phyloP scores from a whole-genome alignment of 2,113 vertebrate genomes.

The Gracilinanus agilis region DNA sequence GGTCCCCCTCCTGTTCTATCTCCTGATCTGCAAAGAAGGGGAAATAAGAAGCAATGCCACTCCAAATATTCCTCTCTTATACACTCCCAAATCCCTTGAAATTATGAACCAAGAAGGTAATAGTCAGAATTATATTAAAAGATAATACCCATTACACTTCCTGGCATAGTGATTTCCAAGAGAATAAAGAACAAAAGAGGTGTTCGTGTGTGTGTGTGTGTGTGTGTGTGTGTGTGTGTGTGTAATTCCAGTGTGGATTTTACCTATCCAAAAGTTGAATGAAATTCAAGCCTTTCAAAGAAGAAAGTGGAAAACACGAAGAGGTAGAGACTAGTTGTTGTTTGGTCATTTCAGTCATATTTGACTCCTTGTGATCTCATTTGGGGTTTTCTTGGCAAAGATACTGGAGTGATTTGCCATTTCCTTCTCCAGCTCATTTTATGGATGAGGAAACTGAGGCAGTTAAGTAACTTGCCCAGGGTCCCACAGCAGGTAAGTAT shows the following conservation, averaged over 20 bases:
- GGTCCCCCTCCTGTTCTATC: not conserved
- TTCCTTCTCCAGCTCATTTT: too few relatives aligned
- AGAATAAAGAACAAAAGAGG: not conserved
- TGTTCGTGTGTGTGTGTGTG: not conserved
- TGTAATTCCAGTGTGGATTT: not conserved
- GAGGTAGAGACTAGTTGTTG: not conserved
- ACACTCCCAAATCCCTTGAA: not conserved
- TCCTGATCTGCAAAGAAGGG: not conserved
- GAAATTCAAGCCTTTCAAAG: slow-evolving; percentile 11
- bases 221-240: too few relatives aligned
- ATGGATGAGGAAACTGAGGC: too few relatives aligned
- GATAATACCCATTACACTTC: not conserved
- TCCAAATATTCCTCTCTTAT: not conserved
- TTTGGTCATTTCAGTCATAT: not conserved
- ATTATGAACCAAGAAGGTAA: not conserved
- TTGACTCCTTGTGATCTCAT: too few relatives aligned
- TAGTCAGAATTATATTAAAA: not conserved
- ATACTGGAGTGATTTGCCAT: too few relatives aligned
- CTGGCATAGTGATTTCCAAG: not conserved
- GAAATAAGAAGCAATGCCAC: slow-evolving; percentile 2
- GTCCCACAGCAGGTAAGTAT: too few relatives aligned
- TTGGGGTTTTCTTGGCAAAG: too few relatives aligned
- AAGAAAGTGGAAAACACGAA: not conserved
- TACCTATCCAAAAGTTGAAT: not conserved
- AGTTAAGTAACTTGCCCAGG: too few relatives aligned